phyloP scores from a whole-genome alignment of 2,888 invertebrate genomes.

The Cancer borealis region DNA sequence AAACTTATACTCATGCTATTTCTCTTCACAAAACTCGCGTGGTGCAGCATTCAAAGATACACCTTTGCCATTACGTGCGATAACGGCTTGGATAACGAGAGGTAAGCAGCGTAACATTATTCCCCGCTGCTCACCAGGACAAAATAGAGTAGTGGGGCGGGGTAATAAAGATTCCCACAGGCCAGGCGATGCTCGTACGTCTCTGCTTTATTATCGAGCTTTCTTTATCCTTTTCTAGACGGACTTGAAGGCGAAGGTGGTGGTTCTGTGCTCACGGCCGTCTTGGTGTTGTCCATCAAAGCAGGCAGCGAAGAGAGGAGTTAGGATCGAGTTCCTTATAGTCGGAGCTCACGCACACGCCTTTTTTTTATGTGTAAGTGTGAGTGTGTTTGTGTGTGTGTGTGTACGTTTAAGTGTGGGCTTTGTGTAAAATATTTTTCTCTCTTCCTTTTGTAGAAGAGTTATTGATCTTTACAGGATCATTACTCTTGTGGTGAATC shows the following conservation, averaged over 20 bases:
- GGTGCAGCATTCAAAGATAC: neutral
- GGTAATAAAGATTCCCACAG: neutral
- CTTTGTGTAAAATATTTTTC: neutral
- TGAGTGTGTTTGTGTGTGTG: neutral
- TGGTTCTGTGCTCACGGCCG: neutral
- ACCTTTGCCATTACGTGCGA: neutral
- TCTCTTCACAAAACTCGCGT: neutral
- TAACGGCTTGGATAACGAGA: neutral
- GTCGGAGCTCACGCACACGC: neutral
- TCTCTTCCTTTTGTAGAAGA: neutral
- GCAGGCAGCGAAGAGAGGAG: neutral
- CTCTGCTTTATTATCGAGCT: neutral
- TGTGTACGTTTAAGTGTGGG: neutral
- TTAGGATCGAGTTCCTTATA: neutral
- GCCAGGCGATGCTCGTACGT: constrained; percentile 10
- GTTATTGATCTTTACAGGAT: neutral
- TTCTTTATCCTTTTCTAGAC: neutral
- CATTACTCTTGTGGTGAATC: neutral
- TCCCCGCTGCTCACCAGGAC: neutral
- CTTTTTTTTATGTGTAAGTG: neutral
- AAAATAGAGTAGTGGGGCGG: neutral
- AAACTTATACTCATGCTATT: neutral
- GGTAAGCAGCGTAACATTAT: neutral
- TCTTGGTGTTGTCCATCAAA: neutral
- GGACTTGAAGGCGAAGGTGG: constrained; percentile 17